Base-by-base conservation (phyloP, 92 coral and sea anemone genomes). In the Heteractis magnifica region DNA sequence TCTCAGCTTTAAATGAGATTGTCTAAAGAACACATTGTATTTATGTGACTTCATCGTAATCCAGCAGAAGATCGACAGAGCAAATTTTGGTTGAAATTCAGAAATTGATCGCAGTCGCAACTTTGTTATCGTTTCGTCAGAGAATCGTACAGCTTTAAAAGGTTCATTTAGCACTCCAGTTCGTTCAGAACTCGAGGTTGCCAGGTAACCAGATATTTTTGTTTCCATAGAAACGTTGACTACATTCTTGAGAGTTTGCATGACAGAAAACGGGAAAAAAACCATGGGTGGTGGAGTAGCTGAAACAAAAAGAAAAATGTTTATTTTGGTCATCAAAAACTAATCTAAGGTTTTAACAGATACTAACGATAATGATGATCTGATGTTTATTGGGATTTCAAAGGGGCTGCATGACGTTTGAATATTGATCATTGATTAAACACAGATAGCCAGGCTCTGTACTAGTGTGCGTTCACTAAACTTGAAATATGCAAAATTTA, bases 151-250 rank as follows among this genome's bases (percentile, higher is more conserved):
- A 4, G 64, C 84, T 50, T 51, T 51, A 5, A 5, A 51, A n/a
- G 84, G 62, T 52, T 81, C 77, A 18, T 70, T 51, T 20, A 81
- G 7, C 4, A 81, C 50, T 70, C 84, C 84, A 68, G 51, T 14
- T n/a, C 84, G 76, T 34, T 70, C 19, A 55, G 49, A 60, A 8
- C 20, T 72, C 65, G 78, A n/a, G 23, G 44, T 18, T 49, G 41
- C 58, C 23, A 15, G 12, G 10, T 4, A 11, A 9, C 77, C 84
- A 70, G 6, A 49, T 74, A 74, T 16, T 49, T 49, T 9, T 49
- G 56, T 81, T 20, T 51, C 5, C 77, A 70, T 60, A 19, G 78
- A 15, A 44, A 26, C 19, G 13, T 81, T 65, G 14, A 81, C 44
- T 15, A 51, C 84, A 26, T 81, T 81, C 19, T 50, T 20, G 23